Conservation (phyloP, 2,888 invertebrate genomes). For the Candidula unifasciata region DNA sequence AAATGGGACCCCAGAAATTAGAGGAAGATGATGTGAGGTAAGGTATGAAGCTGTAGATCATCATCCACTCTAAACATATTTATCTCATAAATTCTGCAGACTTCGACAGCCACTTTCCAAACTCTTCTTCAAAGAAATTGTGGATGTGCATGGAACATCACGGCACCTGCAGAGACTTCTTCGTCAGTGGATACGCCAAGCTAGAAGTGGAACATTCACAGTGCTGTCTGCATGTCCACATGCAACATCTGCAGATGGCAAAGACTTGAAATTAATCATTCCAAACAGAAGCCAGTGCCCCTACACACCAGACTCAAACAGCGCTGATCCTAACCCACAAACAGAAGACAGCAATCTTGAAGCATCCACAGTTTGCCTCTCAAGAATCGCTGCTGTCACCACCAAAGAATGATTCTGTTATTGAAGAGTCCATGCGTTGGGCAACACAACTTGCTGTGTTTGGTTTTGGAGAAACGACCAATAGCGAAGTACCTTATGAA, state of each 20-base stretch:
- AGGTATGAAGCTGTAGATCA: too few relatives aligned
- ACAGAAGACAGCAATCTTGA: neutral
- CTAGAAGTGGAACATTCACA: constrained; percentile 31
- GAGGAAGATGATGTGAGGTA: too few relatives aligned
- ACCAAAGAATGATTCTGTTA: constrained; percentile 38
- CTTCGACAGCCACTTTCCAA: constrained; percentile 44
- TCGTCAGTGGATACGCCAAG: constrained; percentile 48
- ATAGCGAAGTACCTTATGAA: constrained; percentile 40
- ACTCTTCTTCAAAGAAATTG: constrained; percentile 48
- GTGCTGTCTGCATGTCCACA: neutral
- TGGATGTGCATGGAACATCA: constrained; percentile 47
- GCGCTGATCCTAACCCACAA: too few relatives aligned
- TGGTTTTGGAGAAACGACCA: constrained; percentile 37
- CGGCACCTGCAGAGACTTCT: constrained; percentile 38
- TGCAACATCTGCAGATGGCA: neutral
- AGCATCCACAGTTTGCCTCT: constrained; percentile 8
- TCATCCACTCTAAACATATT: too few relatives aligned
- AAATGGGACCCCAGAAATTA: too few relatives aligned
- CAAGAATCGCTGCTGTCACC: constrained; percentile 35
- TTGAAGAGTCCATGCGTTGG: constrained; percentile 34
- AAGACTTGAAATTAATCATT: neutral
- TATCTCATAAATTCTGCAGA: constrained; percentile 7
- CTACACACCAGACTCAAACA: neutral
- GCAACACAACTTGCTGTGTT: constrained; percentile 28
- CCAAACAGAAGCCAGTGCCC: neutral